Evolutionary conservation across 2,888 invertebrate genomes (phyloP).

Genomic region (Heteromyza rotundicornis): DNA sequence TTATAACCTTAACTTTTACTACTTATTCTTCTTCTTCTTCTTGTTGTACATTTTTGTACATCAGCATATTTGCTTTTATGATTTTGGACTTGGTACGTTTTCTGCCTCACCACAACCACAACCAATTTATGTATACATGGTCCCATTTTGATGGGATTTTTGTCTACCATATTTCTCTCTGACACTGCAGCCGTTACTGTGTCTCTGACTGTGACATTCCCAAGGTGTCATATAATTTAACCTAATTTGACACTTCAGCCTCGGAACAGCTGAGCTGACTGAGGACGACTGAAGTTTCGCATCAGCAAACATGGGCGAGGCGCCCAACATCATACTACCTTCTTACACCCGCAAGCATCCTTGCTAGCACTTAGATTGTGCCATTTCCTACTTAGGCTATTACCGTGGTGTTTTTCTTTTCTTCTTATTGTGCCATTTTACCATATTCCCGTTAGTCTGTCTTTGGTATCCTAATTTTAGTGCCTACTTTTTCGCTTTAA

Average conservation of each 20-base stretch:
- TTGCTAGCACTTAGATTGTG: too few species aligned
- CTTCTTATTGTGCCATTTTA: too few species aligned
- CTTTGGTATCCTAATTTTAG: constrained; percentile 46
- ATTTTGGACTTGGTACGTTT: constrained; percentile 10
- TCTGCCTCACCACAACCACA: background rate
- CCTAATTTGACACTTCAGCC: constrained; percentile 57
- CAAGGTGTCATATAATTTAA: constrained; percentile 54
- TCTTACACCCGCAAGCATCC: too few species aligned
- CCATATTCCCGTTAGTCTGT: too few species aligned
- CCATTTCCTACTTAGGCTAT: too few species aligned
- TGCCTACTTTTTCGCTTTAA: constrained; percentile 40
- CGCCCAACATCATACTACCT: background rate
- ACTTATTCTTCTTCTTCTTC: background rate
- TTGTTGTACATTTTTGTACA: background rate
- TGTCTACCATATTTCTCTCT: constrained; percentile 42
- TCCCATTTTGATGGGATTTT: background rate
- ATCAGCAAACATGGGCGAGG: background rate
- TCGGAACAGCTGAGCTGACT: constrained; percentile 23
- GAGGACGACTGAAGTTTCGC: too few species aligned
- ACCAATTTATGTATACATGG: too few species aligned
- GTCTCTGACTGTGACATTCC: too few species aligned
- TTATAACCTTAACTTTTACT: background rate
- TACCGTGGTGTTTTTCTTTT: background rate
- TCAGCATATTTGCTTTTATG: constrained; percentile 13
- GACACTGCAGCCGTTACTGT: too few species aligned